phyloP scores from a whole-genome alignment of 2,797 vertebrate genomes.

The Mycteria americana region DNA sequence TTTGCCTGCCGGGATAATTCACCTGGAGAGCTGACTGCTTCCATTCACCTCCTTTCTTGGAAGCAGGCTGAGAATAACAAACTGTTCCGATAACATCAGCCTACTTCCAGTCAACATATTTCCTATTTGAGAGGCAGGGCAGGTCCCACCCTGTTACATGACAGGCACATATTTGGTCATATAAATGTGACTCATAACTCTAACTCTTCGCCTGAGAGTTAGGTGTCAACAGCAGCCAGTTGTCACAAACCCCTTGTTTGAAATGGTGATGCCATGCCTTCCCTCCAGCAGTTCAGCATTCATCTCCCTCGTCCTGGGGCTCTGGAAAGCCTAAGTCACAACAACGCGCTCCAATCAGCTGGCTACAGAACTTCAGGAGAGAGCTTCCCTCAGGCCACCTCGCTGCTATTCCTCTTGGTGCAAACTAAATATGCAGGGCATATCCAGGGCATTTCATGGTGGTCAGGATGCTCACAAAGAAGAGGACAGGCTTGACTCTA shows the following conservation, averaged over 20 bases:
- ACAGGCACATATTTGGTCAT: not conserved
- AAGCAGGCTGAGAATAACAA: slow-evolving; percentile 33
- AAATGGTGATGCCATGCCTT: not conserved
- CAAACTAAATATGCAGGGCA: not conserved
- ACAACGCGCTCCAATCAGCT: not conserved
- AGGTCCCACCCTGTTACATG: slow-evolving; percentile 1
- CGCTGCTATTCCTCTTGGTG: not conserved
- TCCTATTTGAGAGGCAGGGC: not conserved
- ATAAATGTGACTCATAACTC: not conserved
- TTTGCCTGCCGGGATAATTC: slow-evolving; percentile 34
- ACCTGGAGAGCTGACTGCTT: slow-evolving; percentile 32
- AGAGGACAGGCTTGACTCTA: not conserved
- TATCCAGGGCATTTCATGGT: not conserved
- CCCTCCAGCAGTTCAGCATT: not conserved
- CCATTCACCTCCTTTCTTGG: slow-evolving; percentile 46
- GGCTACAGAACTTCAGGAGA: not conserved
- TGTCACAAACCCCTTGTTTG: not conserved
- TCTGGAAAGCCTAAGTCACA: not conserved
- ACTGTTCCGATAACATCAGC: slow-evolving; percentile 30
- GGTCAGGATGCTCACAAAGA: not conserved
- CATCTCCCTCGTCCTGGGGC: not conserved
- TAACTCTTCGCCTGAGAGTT: not conserved
- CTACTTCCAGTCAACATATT: slow-evolving; percentile 22
- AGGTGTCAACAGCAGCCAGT: not conserved
- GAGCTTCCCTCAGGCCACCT: not conserved